Conservation (phyloP, 2,797 vertebrate species). For the Danionella dracula region DNA sequence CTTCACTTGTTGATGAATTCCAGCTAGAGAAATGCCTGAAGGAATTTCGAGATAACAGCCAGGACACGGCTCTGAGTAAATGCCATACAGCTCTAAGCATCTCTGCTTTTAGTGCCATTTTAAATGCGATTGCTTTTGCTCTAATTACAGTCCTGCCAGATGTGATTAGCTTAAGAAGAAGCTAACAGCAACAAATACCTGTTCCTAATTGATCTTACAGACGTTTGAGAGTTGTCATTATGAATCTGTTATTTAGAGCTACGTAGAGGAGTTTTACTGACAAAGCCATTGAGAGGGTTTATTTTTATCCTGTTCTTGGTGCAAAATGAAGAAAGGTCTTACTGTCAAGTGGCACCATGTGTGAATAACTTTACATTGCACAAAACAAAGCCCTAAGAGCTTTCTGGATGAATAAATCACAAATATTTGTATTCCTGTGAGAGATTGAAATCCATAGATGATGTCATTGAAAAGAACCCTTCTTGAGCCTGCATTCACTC, state of each 20-base stretch:
- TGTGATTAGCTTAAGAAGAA: constrained; percentile 32
- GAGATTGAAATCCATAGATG: constrained; percentile 9
- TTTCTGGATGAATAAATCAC: constrained; percentile 5
- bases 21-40: not conserved
- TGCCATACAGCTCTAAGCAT: constrained; percentile 17
- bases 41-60: constrained; percentile 2
- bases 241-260: constrained; percentile 21
- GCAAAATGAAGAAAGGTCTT: not conserved
- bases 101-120: constrained; percentile 23
- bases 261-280: not conserved
- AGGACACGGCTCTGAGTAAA: not conserved
- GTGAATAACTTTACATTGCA: constrained; percentile 9
- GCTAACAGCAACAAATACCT: constrained; percentile 19
- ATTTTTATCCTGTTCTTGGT: not conserved
- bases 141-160: constrained; percentile 18
- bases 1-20: constrained; percentile 13
- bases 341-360: constrained; percentile 11
- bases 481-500: not conserved
- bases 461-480: constrained; percentile 15
- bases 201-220: constrained; percentile 14
- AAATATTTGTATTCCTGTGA: constrained; percentile 5
- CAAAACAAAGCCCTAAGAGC: not conserved
- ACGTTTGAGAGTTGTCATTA: constrained; percentile 21
- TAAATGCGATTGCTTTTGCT: constrained; percentile 23
- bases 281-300: no score